A percentile compares a stretch with the other conserved stretches of the same genome.
Conservation (phyloP, 2,888 invertebrate species). For the Caenorhabditis parvicauda region DNA sequence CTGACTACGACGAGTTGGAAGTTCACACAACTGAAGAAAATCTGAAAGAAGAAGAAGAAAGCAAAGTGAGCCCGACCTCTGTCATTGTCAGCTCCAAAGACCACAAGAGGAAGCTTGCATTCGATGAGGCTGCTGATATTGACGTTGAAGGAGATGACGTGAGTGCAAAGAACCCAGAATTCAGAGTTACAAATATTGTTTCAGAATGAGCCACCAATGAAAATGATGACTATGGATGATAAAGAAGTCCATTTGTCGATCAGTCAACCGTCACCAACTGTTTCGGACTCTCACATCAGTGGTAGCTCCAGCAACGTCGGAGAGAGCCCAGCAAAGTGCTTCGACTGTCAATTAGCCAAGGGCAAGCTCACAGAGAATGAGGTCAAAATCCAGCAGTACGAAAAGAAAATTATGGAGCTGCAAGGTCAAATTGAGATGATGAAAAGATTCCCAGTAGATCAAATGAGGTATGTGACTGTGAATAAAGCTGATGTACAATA, state of each 20-base stretch:
- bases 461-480: slow-evolving; percentile 2
- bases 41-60: slow-evolving; percentile 29
- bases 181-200: slow-evolving; percentile 1
- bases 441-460: slow-evolving; percentile 14
- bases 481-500: no score
- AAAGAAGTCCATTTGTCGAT: slow-evolving; percentile 29
- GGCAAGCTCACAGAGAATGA: slow-evolving; percentile 23
- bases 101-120: slow-evolving; percentile 13
- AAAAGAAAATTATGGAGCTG: slow-evolving; percentile 30
- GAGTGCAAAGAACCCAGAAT: neutral
- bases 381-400: slow-evolving; percentile 29
- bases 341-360: slow-evolving; percentile 43
- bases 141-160: slow-evolving; percentile 31
- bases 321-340: slow-evolving; percentile 37
- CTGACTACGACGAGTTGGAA: slow-evolving; percentile 38
- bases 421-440: slow-evolving; percentile 22
- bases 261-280: slow-evolving; percentile 50
- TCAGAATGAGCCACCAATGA: slow-evolving; percentile 26
- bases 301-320: slow-evolving; percentile 43
- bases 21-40: slow-evolving; percentile 40
- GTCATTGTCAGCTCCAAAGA: slow-evolving; percentile 17
- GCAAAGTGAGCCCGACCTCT: slow-evolving; percentile 17
- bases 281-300: slow-evolving; percentile 54
- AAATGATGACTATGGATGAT: slow-evolving; percentile 33
- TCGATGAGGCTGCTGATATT: slow-evolving; percentile 17